phyloP scores from a whole-genome alignment of 1,140 invertebrate species.

The Bombus sibiricus region DNA sequence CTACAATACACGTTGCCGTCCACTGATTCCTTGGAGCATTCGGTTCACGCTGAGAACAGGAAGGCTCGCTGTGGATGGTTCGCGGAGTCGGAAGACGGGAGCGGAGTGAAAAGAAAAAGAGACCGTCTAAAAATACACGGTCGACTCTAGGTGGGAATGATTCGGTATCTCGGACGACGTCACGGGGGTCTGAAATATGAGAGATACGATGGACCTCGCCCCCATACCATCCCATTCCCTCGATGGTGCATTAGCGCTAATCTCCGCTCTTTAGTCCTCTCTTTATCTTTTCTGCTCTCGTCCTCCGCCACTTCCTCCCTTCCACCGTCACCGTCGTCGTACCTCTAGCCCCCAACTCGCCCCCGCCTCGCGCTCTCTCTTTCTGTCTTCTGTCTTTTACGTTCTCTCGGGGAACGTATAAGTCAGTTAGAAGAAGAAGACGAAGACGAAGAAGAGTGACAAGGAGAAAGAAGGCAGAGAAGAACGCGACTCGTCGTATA shows the following conservation, averaged over 20 bases:
- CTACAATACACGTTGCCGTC: background rate
- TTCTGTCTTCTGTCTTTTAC: background rate
- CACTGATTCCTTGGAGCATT: too few relatives aligned
- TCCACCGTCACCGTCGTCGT: constrained; percentile 3
- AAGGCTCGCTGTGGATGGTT: background rate
- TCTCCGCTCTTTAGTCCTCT: constrained; percentile 83
- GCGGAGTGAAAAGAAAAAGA: constrained; percentile 41
- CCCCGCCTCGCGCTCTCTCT: background rate
- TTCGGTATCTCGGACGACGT: constrained; percentile 81
- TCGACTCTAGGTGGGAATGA: constrained; percentile 79
- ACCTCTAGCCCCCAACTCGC: constrained; percentile 9
- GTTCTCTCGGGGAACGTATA: constrained; percentile 9
- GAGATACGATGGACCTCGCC: constrained; percentile 81
- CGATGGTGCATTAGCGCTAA: constrained; percentile 83
- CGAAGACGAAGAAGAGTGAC: constrained; percentile 26
- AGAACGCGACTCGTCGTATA: constrained; percentile 44
- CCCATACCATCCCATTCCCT: constrained; percentile 76
- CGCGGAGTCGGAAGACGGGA: background rate
- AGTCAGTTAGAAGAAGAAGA: background rate
- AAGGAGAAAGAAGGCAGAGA: constrained; percentile 38
- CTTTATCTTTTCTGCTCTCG: constrained; percentile 78
- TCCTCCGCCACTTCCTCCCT: constrained; percentile 59
- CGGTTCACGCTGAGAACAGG: background rate
- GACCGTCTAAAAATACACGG: constrained; percentile 76
- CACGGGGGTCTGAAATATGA: constrained; percentile 83